Conservation (phyloP, 2,113 vertebrate genomes). For the Corvus moneduloides region DNA sequence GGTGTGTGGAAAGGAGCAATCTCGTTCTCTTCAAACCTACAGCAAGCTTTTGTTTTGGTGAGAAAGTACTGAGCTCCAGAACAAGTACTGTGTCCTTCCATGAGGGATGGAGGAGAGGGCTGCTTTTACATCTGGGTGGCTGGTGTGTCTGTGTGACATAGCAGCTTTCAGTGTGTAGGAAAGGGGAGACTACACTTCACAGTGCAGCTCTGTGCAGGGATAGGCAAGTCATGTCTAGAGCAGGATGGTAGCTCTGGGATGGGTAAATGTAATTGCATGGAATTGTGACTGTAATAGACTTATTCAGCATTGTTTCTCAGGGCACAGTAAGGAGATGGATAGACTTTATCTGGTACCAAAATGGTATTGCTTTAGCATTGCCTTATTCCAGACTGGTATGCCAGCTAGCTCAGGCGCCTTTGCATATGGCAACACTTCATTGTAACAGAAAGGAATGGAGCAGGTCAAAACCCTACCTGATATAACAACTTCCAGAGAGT, state of each 20-base stretch:
- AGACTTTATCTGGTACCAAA: not conserved
- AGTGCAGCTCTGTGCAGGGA: not conserved
- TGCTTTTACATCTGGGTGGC: not conserved
- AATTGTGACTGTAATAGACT: not conserved
- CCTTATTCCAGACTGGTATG: not conserved
- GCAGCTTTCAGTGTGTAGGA: not conserved
- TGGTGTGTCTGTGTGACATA: not conserved
- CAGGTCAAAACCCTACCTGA: not conserved
- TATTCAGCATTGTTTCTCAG: not conserved
- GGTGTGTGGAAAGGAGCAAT: conserved; percentile 23
- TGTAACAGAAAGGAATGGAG: not conserved
- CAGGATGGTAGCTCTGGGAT: not conserved
- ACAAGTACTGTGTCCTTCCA: not conserved
- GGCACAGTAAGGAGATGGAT: rapidly evolving
- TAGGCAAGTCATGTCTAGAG: not conserved
- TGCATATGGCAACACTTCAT: not conserved
- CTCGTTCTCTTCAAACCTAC: conserved; percentile 21
- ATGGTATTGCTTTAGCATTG: not conserved
- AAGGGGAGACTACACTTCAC: not conserved
- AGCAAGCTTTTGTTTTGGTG: not conserved
- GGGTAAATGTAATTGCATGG: not conserved
- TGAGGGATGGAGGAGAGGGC: not conserved
- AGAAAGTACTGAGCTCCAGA: not conserved
- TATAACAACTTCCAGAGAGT: not conserved
- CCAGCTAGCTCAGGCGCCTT: not conserved